phyloP scores from a whole-genome alignment of 2,113 vertebrate genomes.

The Corydoras maculifer region DNA sequence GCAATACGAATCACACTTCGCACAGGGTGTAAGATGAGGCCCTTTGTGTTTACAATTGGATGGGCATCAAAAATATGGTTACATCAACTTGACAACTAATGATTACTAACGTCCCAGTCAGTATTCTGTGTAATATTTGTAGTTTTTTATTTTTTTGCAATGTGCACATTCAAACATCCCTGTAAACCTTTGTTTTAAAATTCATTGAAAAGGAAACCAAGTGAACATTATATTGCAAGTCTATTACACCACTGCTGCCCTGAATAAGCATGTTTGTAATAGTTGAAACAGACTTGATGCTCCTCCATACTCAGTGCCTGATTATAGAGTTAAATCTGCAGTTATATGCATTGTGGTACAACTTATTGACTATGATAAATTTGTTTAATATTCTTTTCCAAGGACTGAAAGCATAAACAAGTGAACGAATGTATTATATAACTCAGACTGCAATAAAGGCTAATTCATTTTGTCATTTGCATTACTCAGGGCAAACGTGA shows the following conservation, averaged over 20 bases:
- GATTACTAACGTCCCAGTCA: too few species aligned
- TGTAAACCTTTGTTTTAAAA: too few species aligned
- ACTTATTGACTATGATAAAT: conserved; percentile 36
- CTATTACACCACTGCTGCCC: background rate
- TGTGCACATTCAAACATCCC: too few species aligned
- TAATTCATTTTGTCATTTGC: conserved; percentile 40
- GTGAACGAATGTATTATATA: conserved; percentile 21
- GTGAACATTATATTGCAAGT: background rate
- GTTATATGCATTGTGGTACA: conserved; percentile 6
- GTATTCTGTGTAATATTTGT: too few species aligned
- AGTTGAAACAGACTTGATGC: background rate
- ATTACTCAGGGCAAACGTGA: conserved; percentile 26
- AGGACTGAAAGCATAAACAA: conserved; percentile 19
- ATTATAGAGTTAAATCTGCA: conserved; percentile 12
- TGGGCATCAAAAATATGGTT: too few species aligned
- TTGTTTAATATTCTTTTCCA: conserved; percentile 34
- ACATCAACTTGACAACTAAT: too few species aligned
- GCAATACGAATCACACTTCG: too few species aligned
- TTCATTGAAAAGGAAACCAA: too few species aligned
- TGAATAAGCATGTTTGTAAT: background rate
- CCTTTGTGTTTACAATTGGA: too few species aligned
- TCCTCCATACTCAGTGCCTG: background rate
- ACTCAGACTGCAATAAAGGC: conserved; percentile 27
- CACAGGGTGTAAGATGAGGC: too few species aligned
- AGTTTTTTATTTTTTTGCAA: too few species aligned